Base-by-base conservation (phyloP, 2,888 invertebrate genomes). In the Andrena minutula region DNA sequence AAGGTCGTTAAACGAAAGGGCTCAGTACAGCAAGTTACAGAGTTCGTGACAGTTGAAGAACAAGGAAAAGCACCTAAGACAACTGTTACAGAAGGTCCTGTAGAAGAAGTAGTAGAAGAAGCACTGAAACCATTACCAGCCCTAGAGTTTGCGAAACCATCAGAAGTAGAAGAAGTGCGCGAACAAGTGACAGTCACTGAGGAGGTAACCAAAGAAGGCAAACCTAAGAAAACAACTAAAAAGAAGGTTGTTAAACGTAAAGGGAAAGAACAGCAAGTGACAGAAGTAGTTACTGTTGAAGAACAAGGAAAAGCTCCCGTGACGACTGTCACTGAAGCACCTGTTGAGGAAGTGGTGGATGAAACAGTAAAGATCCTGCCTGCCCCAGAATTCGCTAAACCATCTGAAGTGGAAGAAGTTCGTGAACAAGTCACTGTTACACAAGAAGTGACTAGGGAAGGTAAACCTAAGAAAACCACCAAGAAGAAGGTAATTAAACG, bases 281-380 rank as follows among this genome's bases (percentile, higher is more conserved):
- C 78, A 0, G 91, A 91, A 63, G 89, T 79, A 88, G 20, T 90
- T 84, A 80, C 81, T 84, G 88, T 91, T 84, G 92, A 91, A 85
- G 82, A 93, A 85, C 65, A 88, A 91, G 91, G 81, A 69, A 93
- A 90, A 83, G 85, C 84, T 20, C 73, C 82, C 0, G 28, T 79
- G 0, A 77, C 72, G 8, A 76, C 61, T 0, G 61, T 76, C 0
- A 68, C 47, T 0, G 83, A 83, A 63, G 79, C 74, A 0, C 86
- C 89, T 53, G 94, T 95, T 83, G 94, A 94, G 73, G 94, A 94
- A 71, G 94, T 78, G 72, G 83, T 94, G 7, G 94, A 94, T 0
- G 94, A 93, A 90, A 82, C 91, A 10, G 91, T 90, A 0, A 92
- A 91, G 65, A 88, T 91, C 81, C 87, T 78, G 0, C 75, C 94